These are phyloP conservation scores for Crenuchus spilurus DNA, from an alignment of 2,797 vertebrate species.

Conservation along the genomic window DNA sequence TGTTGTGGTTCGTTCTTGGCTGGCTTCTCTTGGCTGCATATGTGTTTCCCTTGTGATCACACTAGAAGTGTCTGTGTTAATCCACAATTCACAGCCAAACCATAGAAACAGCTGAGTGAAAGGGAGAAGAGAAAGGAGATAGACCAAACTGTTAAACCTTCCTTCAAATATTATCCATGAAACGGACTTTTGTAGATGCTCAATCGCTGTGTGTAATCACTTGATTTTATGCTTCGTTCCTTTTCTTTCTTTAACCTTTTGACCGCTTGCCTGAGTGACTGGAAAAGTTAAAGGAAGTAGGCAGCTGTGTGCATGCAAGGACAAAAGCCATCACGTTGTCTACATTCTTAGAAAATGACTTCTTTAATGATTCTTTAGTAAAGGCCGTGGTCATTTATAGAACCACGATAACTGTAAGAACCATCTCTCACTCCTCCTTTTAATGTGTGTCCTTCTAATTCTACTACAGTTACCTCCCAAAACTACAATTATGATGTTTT, in stretches of 20 bases:
- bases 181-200: too few species aligned
- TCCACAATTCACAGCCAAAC: constrained; percentile 38
- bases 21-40: constrained; percentile 54
- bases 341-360: too few species aligned
- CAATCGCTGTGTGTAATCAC: neutral
- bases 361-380: too few species aligned
- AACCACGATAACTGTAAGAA: too few species aligned
- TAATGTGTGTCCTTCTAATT: too few species aligned
- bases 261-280: neutral
- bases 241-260: constrained; percentile 20
- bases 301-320: neutral
- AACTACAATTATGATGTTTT: too few species aligned
- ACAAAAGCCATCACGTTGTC: too few species aligned
- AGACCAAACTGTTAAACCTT: constrained; percentile 13
- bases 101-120: constrained; percentile 25
- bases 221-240: neutral
- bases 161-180: constrained; percentile 9
- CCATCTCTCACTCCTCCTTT: too few species aligned
- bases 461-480: too few species aligned
- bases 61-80: constrained; percentile 45
- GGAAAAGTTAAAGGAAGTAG: neutral
- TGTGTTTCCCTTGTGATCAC: constrained; percentile 39
- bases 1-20: constrained; percentile 59
- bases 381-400: too few species aligned
- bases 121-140: constrained; percentile 3